Evolutionary conservation across 2,888 invertebrate genomes (phyloP).

Genomic region (Criorhina ranunculi): DNA sequence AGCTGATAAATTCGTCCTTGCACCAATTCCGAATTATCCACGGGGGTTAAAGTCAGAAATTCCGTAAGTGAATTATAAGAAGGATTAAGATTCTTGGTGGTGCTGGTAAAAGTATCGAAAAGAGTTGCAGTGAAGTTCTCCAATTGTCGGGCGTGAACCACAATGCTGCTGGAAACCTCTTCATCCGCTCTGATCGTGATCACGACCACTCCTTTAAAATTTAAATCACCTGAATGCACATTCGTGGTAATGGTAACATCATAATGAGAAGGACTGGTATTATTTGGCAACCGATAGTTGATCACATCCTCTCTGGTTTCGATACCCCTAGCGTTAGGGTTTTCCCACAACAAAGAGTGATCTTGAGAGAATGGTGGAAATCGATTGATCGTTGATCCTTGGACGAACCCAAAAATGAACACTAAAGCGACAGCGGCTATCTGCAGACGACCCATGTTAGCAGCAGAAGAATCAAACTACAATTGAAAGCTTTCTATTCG

Average conservation of each 20-base stretch:
- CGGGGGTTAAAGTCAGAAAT: slow-evolving; percentile 52
- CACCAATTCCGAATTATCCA: slow-evolving; percentile 28
- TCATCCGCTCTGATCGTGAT: slow-evolving; percentile 85
- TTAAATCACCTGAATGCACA: slow-evolving; percentile 83
- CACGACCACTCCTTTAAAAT: slow-evolving; percentile 84
- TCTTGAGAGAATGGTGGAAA: slow-evolving; percentile 50
- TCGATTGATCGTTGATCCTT: slow-evolving; percentile 49
- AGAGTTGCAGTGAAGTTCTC: slow-evolving; percentile 15
- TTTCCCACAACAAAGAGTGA: slow-evolving; percentile 9
- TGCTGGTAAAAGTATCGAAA: neutral
- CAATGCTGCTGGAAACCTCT: slow-evolving; percentile 84
- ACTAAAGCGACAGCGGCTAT: slow-evolving; percentile 9
- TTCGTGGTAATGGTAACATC: slow-evolving; percentile 84
- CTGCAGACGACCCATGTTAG: slow-evolving; percentile 51
- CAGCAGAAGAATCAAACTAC: slow-evolving; percentile 11
- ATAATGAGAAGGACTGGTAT: slow-evolving; percentile 86
- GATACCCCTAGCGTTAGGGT: slow-evolving; percentile 16
- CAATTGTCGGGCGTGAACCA: slow-evolving; percentile 64
- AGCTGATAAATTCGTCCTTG: slow-evolving; percentile 83
- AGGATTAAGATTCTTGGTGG: neutral
- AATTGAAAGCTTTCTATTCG: slow-evolving; percentile 15
- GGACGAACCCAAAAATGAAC: slow-evolving; percentile 33
- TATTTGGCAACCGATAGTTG: slow-evolving; percentile 85
- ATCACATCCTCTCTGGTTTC: slow-evolving; percentile 26
- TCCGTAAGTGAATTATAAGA: slow-evolving; percentile 15